Percentiles rank a stretch among this genome's conserved stretches.
These are phyloP conservation scores for Sporophila hypoxantha DNA, from an alignment of 2,113 vertebrate genomes.

Conservation along the genomic window DNA sequence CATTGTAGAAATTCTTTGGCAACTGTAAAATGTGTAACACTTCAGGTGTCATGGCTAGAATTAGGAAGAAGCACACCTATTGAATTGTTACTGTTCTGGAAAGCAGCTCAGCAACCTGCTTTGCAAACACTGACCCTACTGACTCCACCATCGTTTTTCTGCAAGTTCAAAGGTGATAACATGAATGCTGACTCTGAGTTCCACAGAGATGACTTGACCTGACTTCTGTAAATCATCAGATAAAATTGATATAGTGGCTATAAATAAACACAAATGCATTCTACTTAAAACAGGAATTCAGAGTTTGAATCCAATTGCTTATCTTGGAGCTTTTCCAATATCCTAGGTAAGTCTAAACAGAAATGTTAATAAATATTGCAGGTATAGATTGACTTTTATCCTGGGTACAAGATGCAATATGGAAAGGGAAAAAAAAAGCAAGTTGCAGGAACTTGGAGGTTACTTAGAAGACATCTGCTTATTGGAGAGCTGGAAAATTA, in stretches of 20 bases:
- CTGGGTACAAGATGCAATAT: background rate
- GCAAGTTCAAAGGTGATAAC: constrained; percentile 3
- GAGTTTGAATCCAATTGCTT: background rate
- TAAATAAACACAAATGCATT: background rate
- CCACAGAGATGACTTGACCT: background rate
- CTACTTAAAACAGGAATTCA: background rate
- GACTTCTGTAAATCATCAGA: constrained; percentile 10
- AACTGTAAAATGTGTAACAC: background rate
- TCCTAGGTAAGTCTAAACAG: background rate
- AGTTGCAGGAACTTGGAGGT: background rate
- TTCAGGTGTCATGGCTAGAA: background rate
- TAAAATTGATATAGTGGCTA: background rate
- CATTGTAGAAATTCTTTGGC: background rate
- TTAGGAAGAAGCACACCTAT: background rate
- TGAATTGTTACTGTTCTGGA: background rate
- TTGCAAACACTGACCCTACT: background rate
- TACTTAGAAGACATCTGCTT: background rate
- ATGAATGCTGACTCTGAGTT: background rate
- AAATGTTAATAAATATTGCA: background rate
- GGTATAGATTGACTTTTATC: background rate
- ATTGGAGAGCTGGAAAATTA: background rate
- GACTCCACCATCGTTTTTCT: background rate
- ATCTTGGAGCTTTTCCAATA: background rate
- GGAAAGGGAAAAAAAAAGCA: accelerated
- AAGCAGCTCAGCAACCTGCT: background rate